These are phyloP conservation scores for Melanotaenia trifasciata DNA, from an alignment of 2,797 vertebrate species.

Conservation along the genomic window DNA sequence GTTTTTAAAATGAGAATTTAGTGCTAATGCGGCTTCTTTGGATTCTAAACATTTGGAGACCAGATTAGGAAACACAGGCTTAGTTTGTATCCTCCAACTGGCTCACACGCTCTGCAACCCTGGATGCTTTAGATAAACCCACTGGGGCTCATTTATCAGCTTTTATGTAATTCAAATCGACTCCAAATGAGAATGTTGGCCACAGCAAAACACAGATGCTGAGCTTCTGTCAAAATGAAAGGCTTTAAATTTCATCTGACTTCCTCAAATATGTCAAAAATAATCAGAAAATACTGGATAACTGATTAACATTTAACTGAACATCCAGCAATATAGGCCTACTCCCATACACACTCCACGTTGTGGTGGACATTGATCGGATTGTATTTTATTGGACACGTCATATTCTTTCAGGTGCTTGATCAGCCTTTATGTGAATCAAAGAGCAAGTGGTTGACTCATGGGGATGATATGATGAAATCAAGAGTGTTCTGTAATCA, in stretches of 20 bases:
- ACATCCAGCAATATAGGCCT: background rate
- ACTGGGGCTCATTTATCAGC: slow-evolving; percentile 48
- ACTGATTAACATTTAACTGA: background rate
- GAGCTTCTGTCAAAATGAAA: slow-evolving; percentile 6
- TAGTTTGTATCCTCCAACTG: slow-evolving; percentile 28
- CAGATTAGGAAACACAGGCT: slow-evolving; percentile 40
- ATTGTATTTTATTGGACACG: slow-evolving; percentile 41
- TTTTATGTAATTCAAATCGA: slow-evolving; percentile 36
- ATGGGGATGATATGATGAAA: background rate
- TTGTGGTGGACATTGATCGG: slow-evolving; percentile 58
- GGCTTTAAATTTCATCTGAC: slow-evolving; percentile 7
- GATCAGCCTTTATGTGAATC: slow-evolving; percentile 21
- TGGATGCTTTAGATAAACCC: slow-evolving; percentile 25
- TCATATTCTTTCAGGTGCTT: slow-evolving; percentile 30
- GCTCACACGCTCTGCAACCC: slow-evolving; percentile 25
- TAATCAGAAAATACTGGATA: background rate
- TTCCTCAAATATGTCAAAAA: background rate
- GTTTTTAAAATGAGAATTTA: slow-evolving; percentile 42
- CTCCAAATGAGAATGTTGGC: slow-evolving; percentile 48
- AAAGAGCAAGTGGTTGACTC: slow-evolving; percentile 50
- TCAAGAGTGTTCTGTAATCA: background rate
- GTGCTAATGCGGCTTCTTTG: slow-evolving; percentile 35
- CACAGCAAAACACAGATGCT: slow-evolving; percentile 16
- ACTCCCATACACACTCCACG: slow-evolving; percentile 7
- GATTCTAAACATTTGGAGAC: slow-evolving; percentile 38